Evolutionary conservation across 92 coral and sea anemone species (phyloP).

Genomic region (Porites rus): DNA sequence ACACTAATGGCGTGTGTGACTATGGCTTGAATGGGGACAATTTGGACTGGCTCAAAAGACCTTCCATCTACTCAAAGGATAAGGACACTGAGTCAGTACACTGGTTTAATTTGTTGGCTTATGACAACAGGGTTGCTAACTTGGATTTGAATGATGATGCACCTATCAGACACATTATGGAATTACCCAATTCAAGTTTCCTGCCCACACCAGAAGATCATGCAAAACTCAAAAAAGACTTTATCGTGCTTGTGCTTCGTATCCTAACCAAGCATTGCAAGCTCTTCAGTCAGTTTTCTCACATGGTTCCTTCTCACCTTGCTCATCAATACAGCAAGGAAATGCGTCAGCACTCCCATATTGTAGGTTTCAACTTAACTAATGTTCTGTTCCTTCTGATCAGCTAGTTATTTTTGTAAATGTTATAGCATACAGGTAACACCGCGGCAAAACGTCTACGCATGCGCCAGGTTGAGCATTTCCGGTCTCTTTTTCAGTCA

Average conservation of each 20-base stretch:
- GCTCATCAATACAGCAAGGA: constrained; percentile 32
- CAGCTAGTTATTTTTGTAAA: no score
- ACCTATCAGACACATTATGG: constrained; percentile 40
- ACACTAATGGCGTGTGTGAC: constrained; percentile 16
- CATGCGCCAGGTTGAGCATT: no score
- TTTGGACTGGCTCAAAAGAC: constrained; percentile 45
- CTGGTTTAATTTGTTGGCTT: constrained; percentile 51
- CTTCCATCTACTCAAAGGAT: constrained; percentile 40
- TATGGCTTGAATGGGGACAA: constrained; percentile 56
- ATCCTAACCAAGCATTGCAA: constrained; percentile 39
- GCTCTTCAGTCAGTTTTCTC: constrained; percentile 42
- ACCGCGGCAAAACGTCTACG: no score
- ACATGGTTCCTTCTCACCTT: constrained; percentile 36
- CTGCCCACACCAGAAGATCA: constrained; percentile 58
- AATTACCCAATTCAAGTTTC: constrained; percentile 47
- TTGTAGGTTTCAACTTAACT: constrained; percentile 10
- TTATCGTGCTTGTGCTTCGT: constrained; percentile 41
- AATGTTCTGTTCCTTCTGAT: not conserved
- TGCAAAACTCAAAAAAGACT: constrained; percentile 37
- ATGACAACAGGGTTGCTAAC: constrained; percentile 42
- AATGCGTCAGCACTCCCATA: constrained; percentile 35
- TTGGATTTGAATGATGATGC: constrained; percentile 16
- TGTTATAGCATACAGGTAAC: no score
- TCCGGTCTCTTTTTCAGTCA: no score
- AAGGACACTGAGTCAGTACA: constrained; percentile 54